Evolutionary conservation across 2,113 vertebrate species (phyloP), one percentile per base, ranked within the genome.

Genomic region (Rhizomys pruinosus): DNA sequence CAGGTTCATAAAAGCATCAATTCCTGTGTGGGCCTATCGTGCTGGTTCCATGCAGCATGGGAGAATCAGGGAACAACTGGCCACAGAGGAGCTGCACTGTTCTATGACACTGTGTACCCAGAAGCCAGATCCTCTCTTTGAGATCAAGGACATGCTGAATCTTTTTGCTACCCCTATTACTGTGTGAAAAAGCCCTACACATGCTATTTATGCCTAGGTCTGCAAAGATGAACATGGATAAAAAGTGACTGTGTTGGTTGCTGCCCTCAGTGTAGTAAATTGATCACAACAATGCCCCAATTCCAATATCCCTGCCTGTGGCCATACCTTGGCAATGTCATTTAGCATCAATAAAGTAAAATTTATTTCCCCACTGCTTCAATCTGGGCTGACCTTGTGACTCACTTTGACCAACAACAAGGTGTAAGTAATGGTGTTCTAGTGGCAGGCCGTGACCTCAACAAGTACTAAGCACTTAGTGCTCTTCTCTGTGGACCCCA

Each of bases 31-130:
- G 79, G 47, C 11, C 22, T 63, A 7, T 2, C 5, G 20, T 2
- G 39, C 39, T 32, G 47, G 44, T 25, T 52, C n/a, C 4, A 5
- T 0, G 15, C 0, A 25, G 3, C 13, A n/a, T 2, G 4, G 76
- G 59, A 22, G 23, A 73, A 52, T 59, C 9, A 16, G 55, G 55
- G 34, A 37, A 37, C 61, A 25, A 34, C n/a, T 9, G 15, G 5
- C 23, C 34, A 44, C 77, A 85, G 63, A 22, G 1, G 81, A 61
- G 57, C 66, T 66, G 27, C 10, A 16, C 52, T 44, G n/a, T 74
- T 85, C 23, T 63, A 7, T 4, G 34, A 42, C 13, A 55, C 32
- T 5, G 55, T 57, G 9, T 42, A 4, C 59, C 16, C 1, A 29
- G 22, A 5, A 27, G 12, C 20, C 64, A 66, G 4, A 13, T 55